phyloP scores from a whole-genome alignment of 2,888 invertebrate species.

The Drosophila tripunctata region DNA sequence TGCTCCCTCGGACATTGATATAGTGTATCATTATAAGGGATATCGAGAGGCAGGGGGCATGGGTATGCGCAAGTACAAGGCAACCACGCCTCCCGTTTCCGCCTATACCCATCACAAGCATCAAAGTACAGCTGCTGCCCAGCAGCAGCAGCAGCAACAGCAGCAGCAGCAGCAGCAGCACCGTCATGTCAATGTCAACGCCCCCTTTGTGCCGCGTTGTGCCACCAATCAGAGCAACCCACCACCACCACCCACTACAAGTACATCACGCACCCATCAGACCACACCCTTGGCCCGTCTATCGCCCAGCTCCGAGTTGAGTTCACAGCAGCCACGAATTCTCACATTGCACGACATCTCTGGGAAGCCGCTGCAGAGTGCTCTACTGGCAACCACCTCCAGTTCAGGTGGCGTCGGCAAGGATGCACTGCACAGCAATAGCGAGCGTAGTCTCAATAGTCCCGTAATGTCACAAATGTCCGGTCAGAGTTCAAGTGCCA shows the following conservation, averaged over 20 bases:
- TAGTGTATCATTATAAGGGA: conserved; percentile 97
- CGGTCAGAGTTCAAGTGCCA: conserved; percentile 92
- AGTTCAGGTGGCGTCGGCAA: conserved; percentile 95
- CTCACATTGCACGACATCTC: conserved; percentile 97
- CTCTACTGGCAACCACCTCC: conserved; percentile 94
- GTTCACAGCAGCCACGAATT: conserved; percentile 95
- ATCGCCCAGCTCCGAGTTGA: conserved; percentile 96
- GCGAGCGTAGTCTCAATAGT: conserved; percentile 95
- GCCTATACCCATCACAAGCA: conserved; percentile 92
- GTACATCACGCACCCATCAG: conserved; percentile 90
- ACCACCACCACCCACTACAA: conserved; percentile 87
- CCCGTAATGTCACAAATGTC: conserved; percentile 96
- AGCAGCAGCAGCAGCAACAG: conserved; percentile 91
- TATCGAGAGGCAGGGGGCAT: conserved; percentile 94
- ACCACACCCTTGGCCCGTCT: conserved; percentile 95
- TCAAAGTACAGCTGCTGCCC: conserved; percentile 87
- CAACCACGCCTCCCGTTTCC: conserved; percentile 92
- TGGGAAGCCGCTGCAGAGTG: conserved; percentile 95
- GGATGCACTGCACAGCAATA: conserved; percentile 95
- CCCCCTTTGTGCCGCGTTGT: conserved; percentile 90
- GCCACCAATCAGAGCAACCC: conserved; percentile 89
- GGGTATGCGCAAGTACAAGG: conserved; percentile 94
- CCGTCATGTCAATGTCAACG: conserved; percentile 86
- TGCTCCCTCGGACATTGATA: conserved; percentile 98
- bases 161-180: conserved; percentile 92